Percentiles rank a stretch among this genome's conserved stretches.
Evolutionary conservation across 2,888 invertebrate genomes (phyloP).

Genomic region (Rhabditoides inermis): DNA sequence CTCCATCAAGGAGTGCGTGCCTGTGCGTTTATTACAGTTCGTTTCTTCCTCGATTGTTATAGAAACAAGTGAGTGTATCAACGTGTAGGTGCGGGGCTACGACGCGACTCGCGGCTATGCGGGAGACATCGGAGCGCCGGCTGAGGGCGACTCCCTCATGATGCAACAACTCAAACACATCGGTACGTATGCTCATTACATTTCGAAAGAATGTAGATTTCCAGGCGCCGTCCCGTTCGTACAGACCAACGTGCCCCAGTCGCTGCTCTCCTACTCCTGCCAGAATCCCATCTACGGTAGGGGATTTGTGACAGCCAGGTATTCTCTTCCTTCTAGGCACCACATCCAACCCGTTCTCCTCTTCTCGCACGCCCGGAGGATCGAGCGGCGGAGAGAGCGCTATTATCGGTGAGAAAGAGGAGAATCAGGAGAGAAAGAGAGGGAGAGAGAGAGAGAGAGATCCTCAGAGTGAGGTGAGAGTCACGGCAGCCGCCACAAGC

Average conservation of each 20-base stretch:
- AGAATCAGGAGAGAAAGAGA: conserved; percentile 7
- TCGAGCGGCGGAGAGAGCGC: conserved; percentile 31
- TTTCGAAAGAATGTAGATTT: background rate
- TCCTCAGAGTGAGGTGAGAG: too few species aligned
- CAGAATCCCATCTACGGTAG: conserved; percentile 54
- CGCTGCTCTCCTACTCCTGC: conserved; percentile 46
- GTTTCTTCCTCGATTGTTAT: too few species aligned
- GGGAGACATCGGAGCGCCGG: conserved; percentile 38
- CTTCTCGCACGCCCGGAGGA: conserved; percentile 21
- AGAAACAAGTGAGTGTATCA: too few species aligned
- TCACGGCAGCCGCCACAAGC: too few species aligned
- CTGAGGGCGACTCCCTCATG: conserved; percentile 24
- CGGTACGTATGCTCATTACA: conserved; percentile 12
- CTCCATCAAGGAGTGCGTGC: conserved; percentile 42
- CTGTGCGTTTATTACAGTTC: conserved; percentile 8
- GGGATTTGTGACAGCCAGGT: background rate
- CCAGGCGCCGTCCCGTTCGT: conserved; percentile 57
- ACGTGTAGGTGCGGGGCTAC: conserved; percentile 36
- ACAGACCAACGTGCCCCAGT: conserved; percentile 55
- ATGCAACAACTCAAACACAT: conserved; percentile 30
- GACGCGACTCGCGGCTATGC: conserved; percentile 50
- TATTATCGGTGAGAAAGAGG: background rate
- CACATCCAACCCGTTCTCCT: conserved; percentile 21
- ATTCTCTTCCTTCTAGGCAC: conserved; percentile 5
- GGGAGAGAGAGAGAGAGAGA: conserved; percentile 9